Percentiles rank a stretch among this genome's conserved stretches.
These are phyloP conservation scores for Tokudaia tokunoshimensis DNA, from an alignment of 2,797 vertebrate genomes.

Conservation along the genomic window DNA sequence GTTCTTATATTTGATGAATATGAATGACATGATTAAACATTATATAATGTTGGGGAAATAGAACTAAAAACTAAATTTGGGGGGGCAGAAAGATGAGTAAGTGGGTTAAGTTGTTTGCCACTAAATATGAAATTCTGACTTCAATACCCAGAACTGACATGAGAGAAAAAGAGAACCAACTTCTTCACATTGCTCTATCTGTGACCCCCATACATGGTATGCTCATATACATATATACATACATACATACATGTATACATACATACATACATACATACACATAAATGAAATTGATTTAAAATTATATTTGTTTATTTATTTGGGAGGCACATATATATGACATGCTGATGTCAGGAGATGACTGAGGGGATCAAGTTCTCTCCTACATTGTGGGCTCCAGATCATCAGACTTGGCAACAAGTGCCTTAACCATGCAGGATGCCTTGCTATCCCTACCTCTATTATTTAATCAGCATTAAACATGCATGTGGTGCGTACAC, in stretches of 20 bases:
- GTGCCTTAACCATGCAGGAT: neutral
- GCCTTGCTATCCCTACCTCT: too few species aligned
- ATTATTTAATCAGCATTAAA: conserved; percentile 16
- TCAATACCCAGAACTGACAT: too few species aligned
- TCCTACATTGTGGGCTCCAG: neutral
- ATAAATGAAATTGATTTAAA: neutral
- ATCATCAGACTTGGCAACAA: neutral
- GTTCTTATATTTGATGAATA: neutral
- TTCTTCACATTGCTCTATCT: neutral
- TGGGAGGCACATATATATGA: neutral
- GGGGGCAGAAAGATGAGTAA: neutral
- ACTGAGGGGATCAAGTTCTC: neutral
- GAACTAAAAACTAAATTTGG: neutral
- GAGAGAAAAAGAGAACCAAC: neutral
- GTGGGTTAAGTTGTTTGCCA: neutral
- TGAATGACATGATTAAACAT: neutral
- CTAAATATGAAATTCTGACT: neutral
- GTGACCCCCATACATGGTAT: neutral
- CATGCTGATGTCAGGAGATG: neutral
- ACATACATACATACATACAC: too few species aligned
- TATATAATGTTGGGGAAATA: neutral
- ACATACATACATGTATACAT: too few species aligned
- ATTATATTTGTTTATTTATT: neutral
- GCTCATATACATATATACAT: neutral
- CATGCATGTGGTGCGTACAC: neutral